Conservation (phyloP, 2,113 vertebrate genomes). For the Notothenia rossii region DNA sequence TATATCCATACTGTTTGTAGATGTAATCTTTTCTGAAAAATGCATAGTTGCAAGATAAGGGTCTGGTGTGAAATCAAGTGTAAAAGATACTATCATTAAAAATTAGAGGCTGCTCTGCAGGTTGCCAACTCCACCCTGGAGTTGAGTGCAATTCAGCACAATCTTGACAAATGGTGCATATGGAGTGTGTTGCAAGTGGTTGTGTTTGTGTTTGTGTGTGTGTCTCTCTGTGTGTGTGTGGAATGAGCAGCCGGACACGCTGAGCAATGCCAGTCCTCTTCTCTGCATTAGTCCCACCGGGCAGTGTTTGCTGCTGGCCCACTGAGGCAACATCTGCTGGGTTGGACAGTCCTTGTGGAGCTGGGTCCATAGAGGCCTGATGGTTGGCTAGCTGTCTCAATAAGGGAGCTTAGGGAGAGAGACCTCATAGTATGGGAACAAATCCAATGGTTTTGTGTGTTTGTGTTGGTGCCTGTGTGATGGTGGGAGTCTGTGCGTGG, state of each 20-base stretch:
- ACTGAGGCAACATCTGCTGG: slow-evolving; percentile 83
- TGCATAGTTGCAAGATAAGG: slow-evolving; percentile 56
- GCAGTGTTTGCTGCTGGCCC: slow-evolving; percentile 78
- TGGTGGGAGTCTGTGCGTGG: slow-evolving; percentile 56
- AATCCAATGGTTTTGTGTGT: slow-evolving; percentile 63
- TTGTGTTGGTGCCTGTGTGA: slow-evolving; percentile 63
- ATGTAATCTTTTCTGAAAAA: slow-evolving; percentile 50
- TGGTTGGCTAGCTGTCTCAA: slow-evolving; percentile 67
- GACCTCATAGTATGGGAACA: slow-evolving; percentile 65
- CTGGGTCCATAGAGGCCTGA: slow-evolving; percentile 68
- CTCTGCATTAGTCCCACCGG: slow-evolving; percentile 70
- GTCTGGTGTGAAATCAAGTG: slow-evolving; percentile 46
- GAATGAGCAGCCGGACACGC: slow-evolving; percentile 73
- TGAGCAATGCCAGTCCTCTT: slow-evolving; percentile 68
- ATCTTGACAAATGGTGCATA: slow-evolving; percentile 68
- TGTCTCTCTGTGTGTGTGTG: slow-evolving; percentile 17
- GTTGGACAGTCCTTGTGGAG: slow-evolving; percentile 77
- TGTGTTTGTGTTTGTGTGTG: slow-evolving; percentile 53
- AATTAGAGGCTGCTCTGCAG: slow-evolving; percentile 42
- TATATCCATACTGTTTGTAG: slow-evolving; percentile 20
- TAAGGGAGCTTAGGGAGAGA: slow-evolving; percentile 58
- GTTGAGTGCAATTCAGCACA: slow-evolving; percentile 69
- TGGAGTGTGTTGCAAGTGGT: slow-evolving; percentile 19
- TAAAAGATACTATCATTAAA: slow-evolving; percentile 67
- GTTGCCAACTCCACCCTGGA: slow-evolving; percentile 44